Evolutionary conservation across 2,113 vertebrate genomes (phyloP).

Genomic region (Labeo rohita): DNA sequence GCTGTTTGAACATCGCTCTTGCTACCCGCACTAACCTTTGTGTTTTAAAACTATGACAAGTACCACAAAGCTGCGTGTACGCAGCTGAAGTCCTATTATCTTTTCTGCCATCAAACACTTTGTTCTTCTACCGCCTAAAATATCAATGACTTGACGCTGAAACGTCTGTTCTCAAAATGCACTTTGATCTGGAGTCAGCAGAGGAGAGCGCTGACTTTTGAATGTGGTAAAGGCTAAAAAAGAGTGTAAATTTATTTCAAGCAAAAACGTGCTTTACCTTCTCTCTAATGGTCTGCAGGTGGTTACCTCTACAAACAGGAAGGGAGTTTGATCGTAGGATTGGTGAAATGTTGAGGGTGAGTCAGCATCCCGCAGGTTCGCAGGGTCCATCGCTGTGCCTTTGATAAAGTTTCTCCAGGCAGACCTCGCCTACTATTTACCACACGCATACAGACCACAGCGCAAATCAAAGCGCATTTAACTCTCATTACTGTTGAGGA

Average conservation of each 20-base stretch:
- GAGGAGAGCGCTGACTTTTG: constrained; percentile 15
- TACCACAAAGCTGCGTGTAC: not conserved
- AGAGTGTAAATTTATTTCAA: not conserved
- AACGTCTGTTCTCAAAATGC: not conserved
- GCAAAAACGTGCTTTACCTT: not conserved
- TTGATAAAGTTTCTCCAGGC: constrained; percentile 26
- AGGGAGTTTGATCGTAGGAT: constrained; percentile 7
- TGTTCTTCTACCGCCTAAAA: constrained; percentile 3
- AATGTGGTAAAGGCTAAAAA: not conserved
- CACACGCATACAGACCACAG: not conserved
- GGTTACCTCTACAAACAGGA: not conserved
- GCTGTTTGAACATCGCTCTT: not conserved
- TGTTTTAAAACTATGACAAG: constrained; percentile 9
- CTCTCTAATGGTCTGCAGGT: not conserved
- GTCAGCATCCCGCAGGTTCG: not conserved
- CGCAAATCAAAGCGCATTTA: not conserved
- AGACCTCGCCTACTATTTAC: not conserved
- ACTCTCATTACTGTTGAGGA: not conserved
- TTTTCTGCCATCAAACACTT: not conserved
- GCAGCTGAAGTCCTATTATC: not conserved
- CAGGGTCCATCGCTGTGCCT: not conserved
- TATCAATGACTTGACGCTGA: constrained; percentile 10
- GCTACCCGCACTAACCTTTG: not conserved
- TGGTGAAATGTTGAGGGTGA: constrained; percentile 14
- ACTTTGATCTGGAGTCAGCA: constrained; percentile 8